Base-by-base conservation (phyloP, 2,797 vertebrate species). In the Xerus rutilus region DNA sequence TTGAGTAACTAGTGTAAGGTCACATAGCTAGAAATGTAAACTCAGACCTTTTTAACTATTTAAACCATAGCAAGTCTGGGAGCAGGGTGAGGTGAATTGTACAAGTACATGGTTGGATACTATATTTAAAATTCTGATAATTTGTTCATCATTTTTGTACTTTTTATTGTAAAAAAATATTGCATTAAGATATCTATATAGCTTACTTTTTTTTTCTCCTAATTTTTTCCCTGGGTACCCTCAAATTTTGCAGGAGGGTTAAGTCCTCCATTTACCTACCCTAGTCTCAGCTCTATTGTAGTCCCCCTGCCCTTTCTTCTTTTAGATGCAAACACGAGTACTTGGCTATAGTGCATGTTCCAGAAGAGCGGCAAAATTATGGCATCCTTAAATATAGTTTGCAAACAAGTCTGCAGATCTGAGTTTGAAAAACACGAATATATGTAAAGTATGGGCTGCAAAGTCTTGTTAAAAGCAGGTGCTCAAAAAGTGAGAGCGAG, bases 281-380 rank as follows among this genome's bases (percentile, higher is more conserved):
- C 43, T 87, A 25, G 54, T 49, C 25, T 21, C 12, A 76, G 78
- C 30, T 52, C 59, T 23, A 1, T 28, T 79, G 18, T 43, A 94
- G 20, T 54, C 73, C 5, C 65, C 15, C 12, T 4, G 3, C 11
- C 30, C 30, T 62, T 82, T 67, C 20, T 67, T 79, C n/a, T 47
- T 93, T 85, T 82, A 86, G 89, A 91, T 21, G 52, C 5, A 94
- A 91, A 91, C 35, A 72, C 5, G 17, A 49, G 1, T 79, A 43
- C 20, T 43, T 94, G 43, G 15, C 54, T 90, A 89, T 39, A 95
- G 28, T 20, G 4, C n/a, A 21, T 86, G n/a, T 93, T 93, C 21
- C 18, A 91, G 67, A 77, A 86, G 39, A 91, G 79, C 7, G 91
- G 47, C 30, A 93, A 83, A 86, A 72, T 86, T n/a, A 85, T 94